Evolutionary conservation across 2,113 vertebrate genomes (phyloP), one percentile per base, ranked within the genome.

Genomic region (Calidris pygmaea): DNA sequence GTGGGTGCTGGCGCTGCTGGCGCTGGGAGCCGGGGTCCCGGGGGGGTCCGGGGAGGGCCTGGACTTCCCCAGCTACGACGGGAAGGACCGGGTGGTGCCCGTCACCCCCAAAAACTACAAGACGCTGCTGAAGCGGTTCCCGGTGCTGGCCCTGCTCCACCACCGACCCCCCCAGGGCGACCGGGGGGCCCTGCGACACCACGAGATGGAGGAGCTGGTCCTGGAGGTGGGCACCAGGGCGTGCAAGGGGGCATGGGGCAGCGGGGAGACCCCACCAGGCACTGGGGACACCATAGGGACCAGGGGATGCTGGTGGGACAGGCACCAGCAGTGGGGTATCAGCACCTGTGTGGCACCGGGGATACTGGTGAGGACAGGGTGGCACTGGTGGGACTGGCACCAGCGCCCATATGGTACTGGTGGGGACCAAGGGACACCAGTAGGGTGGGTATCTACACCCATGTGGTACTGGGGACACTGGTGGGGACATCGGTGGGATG

Each of bases 141-240:
- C 99, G 23, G 98, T 99, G 70, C 98, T 99, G 98, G 99, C 99
- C 10, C 98, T 99, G 96, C 98, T 99, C 92, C 99, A 98, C 97
- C 99, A 99, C 37, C 98, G 98, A 62, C 97, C 98, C 14, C 97
- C 98, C 3, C 98, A 97, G 10, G 98, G 98, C 4, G 98, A 98
- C 98, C 98, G 98, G 95, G 98, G 97, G 56, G 98, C 98, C 17
- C 98, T 96, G 87, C 98, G 98, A 87, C 99, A 99, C 95, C 98
- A 99, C 68, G 98, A 99, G 96, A 98, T 99, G 95, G 99, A 99
- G 84, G 99, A 99, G 94, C 97, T 99, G 83, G 98, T 98, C 67
- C 87, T 99, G 86, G 99, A 99, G 99, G 99, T 56, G 52, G 63
- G 76, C 34, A 30, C 32, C 20, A 45, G 58, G 45, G 19, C 12